These are phyloP conservation scores for Phorcus lineatus DNA, from an alignment of 2,888 invertebrate genomes.

Conservation along the genomic window DNA sequence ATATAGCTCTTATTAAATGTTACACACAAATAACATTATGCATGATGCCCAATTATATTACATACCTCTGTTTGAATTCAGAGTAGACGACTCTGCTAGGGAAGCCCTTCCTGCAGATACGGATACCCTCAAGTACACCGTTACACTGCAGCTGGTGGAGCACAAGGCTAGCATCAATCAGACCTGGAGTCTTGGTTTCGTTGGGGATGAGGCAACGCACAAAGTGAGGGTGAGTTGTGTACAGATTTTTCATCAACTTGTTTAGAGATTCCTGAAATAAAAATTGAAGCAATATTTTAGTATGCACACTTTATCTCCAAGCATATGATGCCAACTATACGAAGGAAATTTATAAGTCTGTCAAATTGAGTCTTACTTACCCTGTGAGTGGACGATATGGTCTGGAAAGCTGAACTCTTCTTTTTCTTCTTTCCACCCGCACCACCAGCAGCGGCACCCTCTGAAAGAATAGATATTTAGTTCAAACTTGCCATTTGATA, in stretches of 20 bases:
- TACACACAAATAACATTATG: too few relatives aligned
- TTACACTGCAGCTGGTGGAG: conserved; percentile 99
- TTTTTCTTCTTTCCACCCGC: conserved; percentile 86
- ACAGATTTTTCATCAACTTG: conserved; percentile 85
- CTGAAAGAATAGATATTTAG: not conserved
- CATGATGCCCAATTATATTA: too few relatives aligned
- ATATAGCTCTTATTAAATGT: too few relatives aligned
- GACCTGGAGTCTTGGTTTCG: conserved; percentile 80
- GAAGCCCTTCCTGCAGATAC: conserved; percentile 99
- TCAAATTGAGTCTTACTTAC: conserved; percentile 75
- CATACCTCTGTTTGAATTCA: conserved; percentile 99
- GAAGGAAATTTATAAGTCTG: too few relatives aligned
- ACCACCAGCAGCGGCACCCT: conserved; percentile 58
- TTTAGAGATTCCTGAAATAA: conserved; percentile 80
- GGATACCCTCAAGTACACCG: conserved; percentile 99
- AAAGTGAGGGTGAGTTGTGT: conserved; percentile 41
- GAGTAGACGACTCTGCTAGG: conserved; percentile 99
- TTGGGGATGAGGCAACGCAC: conserved; percentile 99
- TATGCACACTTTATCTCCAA: too few relatives aligned
- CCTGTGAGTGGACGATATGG: conserved; percentile 98
- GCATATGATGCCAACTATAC: too few relatives aligned
- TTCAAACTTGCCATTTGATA: too few relatives aligned
- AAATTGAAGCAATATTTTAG: not conserved
- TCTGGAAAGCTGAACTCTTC: conserved; percentile 98
- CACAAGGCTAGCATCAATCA: conserved; percentile 97